Base-by-base conservation (phyloP, 1,140 invertebrate species). In the Bombus huntii region DNA sequence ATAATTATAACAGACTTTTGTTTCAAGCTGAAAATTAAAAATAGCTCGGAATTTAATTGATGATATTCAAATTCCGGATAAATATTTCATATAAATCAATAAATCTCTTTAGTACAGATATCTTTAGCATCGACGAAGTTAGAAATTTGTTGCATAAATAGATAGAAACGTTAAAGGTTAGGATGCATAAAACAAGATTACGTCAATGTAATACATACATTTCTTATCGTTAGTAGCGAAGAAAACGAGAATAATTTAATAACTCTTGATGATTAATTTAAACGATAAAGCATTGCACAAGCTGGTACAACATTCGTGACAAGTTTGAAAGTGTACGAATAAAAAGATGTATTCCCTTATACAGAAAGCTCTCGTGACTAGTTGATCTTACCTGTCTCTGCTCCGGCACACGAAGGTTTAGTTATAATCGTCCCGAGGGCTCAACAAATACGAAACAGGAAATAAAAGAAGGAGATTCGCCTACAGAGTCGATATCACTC, bases 401-500 rank as follows among this genome's bases (percentile, higher is more conserved):
- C 15, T 81, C 22, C 10, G n/a, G 10, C 18, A 12, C 44, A 75
- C 47, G 66, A 72, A 42, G 22, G 18, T 79, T 57, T 88, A n/a
- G 72, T 70, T 78, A 62, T 62, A 53, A 75, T 71, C 37, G 62
- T 15, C 39, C 39, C 25, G 15, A 72, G 39, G 13, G 25, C 12
- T 25, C 25, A 12, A 3, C 10, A 39, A 68, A 13, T 22, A 66
- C 71, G 44, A 59, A 59, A 22, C 75, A 28, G 4, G 3, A 18
- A 57, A 70, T 57, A 70, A 79, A 78, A 81, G 59, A 81, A 78
- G 37, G 12, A 10, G 65, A 85, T 89, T 53, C 42, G 47, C 53
- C 53, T 79, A 59, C 42, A 76, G 66, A n/a, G 18, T 65, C 66
- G 37, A 73, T n/a, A 76, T 57, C 53, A 12, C 2, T 47, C 15